Evolutionary conservation across 2,113 vertebrate genomes (phyloP).

Genomic region (Corynorhinus townsendii): DNA sequence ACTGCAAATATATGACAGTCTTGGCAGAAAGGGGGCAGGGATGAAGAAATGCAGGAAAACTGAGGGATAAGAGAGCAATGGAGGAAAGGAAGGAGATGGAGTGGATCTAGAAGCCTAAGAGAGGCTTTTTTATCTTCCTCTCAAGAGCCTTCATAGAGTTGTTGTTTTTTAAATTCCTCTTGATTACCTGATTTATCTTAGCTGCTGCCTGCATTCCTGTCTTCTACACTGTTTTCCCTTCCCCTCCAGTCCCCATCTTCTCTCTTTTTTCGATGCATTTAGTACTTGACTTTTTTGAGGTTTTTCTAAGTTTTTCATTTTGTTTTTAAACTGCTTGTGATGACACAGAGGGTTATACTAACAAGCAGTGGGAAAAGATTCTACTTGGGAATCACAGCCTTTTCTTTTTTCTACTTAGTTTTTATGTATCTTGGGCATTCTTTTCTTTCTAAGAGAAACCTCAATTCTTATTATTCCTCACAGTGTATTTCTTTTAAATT

Average conservation of each 20-base stretch:
- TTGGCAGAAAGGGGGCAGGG: background rate
- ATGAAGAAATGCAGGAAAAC: background rate
- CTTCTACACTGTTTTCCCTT: background rate
- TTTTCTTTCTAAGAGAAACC: background rate
- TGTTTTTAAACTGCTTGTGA: conserved; percentile 1
- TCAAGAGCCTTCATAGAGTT: background rate
- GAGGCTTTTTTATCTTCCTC: background rate
- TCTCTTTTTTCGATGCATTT: background rate
- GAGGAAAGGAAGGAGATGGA: background rate
- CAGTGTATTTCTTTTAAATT: background rate
- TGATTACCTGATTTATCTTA: background rate
- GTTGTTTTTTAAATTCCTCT: background rate
- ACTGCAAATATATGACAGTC: background rate
- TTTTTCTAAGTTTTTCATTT: conserved; percentile 14
- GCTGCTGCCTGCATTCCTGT: background rate
- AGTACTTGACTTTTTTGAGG: background rate
- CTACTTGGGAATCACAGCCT: background rate
- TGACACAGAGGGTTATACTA: background rate
- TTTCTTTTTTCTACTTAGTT: background rate
- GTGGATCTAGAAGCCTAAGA: background rate
- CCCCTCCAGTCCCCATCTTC: background rate
- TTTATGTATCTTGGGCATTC: background rate
- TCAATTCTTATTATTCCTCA: background rate
- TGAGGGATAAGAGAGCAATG: background rate
- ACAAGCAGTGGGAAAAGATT: background rate